phyloP scores from a whole-genome alignment of 35 echinoderm and acorn worm genomes.

The Eucidaris tribuloides region DNA sequence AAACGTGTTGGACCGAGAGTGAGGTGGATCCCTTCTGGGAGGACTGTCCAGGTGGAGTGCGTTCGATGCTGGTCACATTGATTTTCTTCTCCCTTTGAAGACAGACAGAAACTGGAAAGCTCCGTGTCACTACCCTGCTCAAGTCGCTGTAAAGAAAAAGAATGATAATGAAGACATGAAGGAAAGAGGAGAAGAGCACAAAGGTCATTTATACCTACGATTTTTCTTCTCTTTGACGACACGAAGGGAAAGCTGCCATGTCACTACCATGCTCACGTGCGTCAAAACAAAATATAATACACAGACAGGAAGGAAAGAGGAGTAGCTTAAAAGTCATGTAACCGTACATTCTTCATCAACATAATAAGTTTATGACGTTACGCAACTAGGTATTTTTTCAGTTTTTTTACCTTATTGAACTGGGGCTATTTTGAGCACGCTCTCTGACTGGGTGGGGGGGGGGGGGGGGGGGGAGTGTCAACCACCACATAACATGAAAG shows the following conservation, averaged over 20 bases:
- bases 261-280: constrained; percentile 96
- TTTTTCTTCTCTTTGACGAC: constrained; percentile 97
- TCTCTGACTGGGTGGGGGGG: too few relatives aligned
- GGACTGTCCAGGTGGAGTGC: constrained; percentile 78
- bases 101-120: constrained; percentile 79
- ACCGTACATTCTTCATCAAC: too few relatives aligned
- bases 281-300: too few relatives aligned
- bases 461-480: too few relatives aligned
- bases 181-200: background rate
- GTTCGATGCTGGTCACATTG: constrained; percentile 53
- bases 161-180: background rate
- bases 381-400: too few relatives aligned
- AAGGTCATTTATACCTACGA: too few relatives aligned
- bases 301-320: too few relatives aligned
- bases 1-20: constrained; percentile 87
- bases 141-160: constrained; percentile 57
- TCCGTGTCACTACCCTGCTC: constrained; percentile 92
- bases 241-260: constrained; percentile 85
- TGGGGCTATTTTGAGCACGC: too few relatives aligned
- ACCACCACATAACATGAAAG: too few relatives aligned
- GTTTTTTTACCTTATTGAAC: too few relatives aligned
- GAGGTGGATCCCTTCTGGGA: constrained; percentile 80
- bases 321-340: too few relatives aligned
- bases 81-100: constrained; percentile 97
- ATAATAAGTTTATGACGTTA: too few relatives aligned